Conservation (phyloP, 2,113 vertebrate species). For the Camelus dromedarius region DNA sequence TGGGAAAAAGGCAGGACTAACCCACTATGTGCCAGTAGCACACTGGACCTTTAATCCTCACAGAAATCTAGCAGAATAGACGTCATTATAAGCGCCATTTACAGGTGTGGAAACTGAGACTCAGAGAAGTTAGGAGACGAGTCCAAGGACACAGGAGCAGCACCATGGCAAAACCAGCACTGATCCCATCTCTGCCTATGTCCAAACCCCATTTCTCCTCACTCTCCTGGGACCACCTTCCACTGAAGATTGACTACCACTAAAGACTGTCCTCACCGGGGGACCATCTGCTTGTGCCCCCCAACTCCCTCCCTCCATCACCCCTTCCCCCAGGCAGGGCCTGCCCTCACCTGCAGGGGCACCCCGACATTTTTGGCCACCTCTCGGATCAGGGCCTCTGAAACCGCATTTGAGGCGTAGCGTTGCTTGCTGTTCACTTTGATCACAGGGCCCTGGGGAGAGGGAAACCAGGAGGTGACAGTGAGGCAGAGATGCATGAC, state of each 20-base stretch:
- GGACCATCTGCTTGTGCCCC: neutral
- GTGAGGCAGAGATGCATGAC: neutral
- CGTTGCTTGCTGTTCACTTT: slow-evolving; percentile 99
- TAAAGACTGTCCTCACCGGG: neutral
- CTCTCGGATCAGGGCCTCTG: slow-evolving; percentile 93
- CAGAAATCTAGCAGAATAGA: neutral
- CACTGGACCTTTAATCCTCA: neutral
- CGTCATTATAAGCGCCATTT: neutral
- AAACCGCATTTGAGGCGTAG: slow-evolving; percentile 96
- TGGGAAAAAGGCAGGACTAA: neutral
- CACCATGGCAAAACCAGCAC: accelerated
- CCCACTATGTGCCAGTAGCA: neutral
- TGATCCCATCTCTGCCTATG: neutral
- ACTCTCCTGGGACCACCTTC: neutral
- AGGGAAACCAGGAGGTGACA: neutral
- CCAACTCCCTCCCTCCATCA: neutral
- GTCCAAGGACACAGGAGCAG: neutral
- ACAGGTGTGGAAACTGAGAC: neutral
- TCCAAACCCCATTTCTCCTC: neutral
- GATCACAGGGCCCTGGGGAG: slow-evolving; percentile 94
- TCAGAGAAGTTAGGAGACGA: neutral
- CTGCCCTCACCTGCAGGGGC: slow-evolving; percentile 93
- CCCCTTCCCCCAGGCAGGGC: neutral
- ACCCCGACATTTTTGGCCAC: slow-evolving; percentile 90
- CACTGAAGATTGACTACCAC: neutral